Conservation (phyloP, 2,797 vertebrate species). For the Alca torda region DNA sequence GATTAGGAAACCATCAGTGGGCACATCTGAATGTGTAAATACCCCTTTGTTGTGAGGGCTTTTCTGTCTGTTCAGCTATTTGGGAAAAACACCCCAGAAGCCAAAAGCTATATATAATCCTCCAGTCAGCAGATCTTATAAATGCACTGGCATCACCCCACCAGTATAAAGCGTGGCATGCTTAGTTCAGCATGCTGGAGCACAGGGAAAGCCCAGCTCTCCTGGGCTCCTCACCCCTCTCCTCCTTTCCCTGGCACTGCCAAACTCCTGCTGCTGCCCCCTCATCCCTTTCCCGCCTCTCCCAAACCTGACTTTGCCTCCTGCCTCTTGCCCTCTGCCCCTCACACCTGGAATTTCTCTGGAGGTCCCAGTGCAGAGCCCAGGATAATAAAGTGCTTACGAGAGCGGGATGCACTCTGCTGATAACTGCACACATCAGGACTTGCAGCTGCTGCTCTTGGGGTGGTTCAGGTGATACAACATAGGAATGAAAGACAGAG, state of each 20-base stretch:
- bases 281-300: neutral
- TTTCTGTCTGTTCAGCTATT: conserved; percentile 53
- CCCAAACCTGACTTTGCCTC: neutral
- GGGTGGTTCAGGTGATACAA: neutral
- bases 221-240: neutral
- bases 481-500: neutral
- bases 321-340: neutral
- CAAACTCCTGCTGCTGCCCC: neutral
- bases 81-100: conserved; percentile 33
- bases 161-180: neutral
- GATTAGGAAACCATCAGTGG: neutral
- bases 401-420: neutral
- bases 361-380: neutral
- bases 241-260: neutral
- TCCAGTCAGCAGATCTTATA: conserved; percentile 26
- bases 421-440: neutral
- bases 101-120: conserved; percentile 25
- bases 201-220: neutral
- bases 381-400: neutral
- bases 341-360: neutral
- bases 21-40: conserved; percentile 22
- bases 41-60: neutral
- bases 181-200: neutral
- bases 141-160: neutral
- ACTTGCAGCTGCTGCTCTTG: neutral